These are phyloP conservation scores for Enteromius thamalakanensis DNA, from an alignment of 2,797 vertebrate genomes.

Conservation along the genomic window DNA sequence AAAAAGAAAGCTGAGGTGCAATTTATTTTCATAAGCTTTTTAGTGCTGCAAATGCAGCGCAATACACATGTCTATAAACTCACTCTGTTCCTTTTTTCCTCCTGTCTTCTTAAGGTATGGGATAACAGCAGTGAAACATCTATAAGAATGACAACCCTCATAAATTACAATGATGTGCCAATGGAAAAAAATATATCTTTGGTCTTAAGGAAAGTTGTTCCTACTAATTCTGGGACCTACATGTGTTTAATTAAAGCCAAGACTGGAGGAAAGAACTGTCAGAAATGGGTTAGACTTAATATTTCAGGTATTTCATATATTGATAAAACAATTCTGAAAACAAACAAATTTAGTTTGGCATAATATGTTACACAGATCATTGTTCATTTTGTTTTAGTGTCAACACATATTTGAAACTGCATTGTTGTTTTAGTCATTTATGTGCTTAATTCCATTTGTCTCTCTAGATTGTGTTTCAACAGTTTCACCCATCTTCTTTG, in stretches of 20 bases:
- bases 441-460: not conserved
- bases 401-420: not conserved
- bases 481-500: not conserved
- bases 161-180: not conserved
- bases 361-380: not conserved
- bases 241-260: constrained; percentile 63
- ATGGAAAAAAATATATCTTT: constrained; percentile 58
- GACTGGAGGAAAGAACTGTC: constrained; percentile 54
- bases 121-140: constrained; percentile 7
- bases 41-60: not conserved
- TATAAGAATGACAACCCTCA: not conserved
- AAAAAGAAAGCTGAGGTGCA: not conserved
- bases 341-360: not conserved
- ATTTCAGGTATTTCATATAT: constrained; percentile 67
- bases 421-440: not conserved
- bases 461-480: constrained; percentile 23
- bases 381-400: not conserved
- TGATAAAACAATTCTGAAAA: not conserved
- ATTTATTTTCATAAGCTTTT: not conserved
- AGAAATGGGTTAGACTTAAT: constrained; percentile 20
- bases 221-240: constrained; percentile 68
- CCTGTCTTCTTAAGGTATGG: not conserved
- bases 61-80: not conserved
- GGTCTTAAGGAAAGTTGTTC: constrained; percentile 54
- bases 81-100: not conserved